A percentile compares a stretch with the other conserved stretches of the same genome.
Evolutionary conservation across 2,797 vertebrate genomes (phyloP).

Genomic region (Enteromius unitaeniatus): DNA sequence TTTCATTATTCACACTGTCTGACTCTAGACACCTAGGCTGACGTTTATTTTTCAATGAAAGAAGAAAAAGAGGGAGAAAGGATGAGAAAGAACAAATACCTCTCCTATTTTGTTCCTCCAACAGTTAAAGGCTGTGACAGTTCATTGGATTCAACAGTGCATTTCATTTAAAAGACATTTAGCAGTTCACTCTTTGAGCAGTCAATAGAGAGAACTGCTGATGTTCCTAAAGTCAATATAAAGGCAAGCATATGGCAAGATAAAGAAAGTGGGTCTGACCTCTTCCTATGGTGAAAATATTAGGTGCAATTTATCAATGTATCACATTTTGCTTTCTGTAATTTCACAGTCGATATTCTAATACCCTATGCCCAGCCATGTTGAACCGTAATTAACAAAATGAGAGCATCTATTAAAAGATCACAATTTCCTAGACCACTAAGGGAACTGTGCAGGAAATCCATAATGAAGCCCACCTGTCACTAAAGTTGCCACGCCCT

Average conservation of each 20-base stretch:
- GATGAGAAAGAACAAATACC: slow-evolving; percentile 29
- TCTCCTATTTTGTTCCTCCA: slow-evolving; percentile 37
- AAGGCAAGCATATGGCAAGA: slow-evolving; percentile 25
- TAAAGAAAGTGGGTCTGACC: not conserved
- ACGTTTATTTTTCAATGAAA: slow-evolving; percentile 56
- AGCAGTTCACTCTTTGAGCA: slow-evolving; percentile 22
- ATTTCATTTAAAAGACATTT: slow-evolving; percentile 32
- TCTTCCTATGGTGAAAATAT: not conserved
- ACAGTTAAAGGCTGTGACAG: not conserved
- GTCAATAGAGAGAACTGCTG: slow-evolving; percentile 30
- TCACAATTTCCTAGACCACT: not conserved
- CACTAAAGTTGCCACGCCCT: too few relatives aligned
- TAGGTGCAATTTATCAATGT: slow-evolving; percentile 40
- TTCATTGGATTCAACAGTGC: slow-evolving; percentile 14
- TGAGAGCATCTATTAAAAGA: slow-evolving; percentile 55
- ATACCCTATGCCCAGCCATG: slow-evolving; percentile 36
- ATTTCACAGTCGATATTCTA: slow-evolving; percentile 61
- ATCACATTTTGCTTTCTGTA: slow-evolving; percentile 38
- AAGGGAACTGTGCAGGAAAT: slow-evolving; percentile 31
- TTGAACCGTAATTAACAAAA: slow-evolving; percentile 54
- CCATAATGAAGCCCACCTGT: slow-evolving; percentile 33
- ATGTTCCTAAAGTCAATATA: slow-evolving; percentile 33
- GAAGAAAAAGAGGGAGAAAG: not conserved
- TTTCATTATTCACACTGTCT: slow-evolving; percentile 59
- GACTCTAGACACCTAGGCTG: slow-evolving; percentile 40